Percentiles rank a stretch among this genome's conserved stretches.
Evolutionary conservation across 2,888 invertebrate genomes (phyloP).

Genomic region (Kuschelorhynchus macadamiae): DNA sequence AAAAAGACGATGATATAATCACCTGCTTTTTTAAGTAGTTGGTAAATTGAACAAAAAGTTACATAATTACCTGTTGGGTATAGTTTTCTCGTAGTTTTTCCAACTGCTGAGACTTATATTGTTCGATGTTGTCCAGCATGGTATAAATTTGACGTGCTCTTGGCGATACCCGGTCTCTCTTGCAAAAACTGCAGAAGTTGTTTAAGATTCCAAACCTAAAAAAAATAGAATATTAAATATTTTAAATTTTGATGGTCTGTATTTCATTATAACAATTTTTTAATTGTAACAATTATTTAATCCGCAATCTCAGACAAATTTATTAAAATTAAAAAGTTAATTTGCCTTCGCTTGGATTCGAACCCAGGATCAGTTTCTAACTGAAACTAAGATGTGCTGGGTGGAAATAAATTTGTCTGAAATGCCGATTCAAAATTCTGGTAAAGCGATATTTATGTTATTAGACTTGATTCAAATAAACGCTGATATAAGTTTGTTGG

Average conservation of each 20-base stretch:
- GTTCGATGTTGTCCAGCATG: slow-evolving; percentile 92
- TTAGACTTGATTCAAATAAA: too few species aligned
- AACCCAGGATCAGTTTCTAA: not conserved
- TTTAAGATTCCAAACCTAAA: slow-evolving; percentile 79
- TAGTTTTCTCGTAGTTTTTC: slow-evolving; percentile 93
- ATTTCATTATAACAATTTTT: too few species aligned
- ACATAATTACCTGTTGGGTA: slow-evolving; percentile 80
- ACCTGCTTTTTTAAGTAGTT: too few species aligned
- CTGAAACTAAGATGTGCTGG: not conserved
- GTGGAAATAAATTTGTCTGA: too few species aligned
- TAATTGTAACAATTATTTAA: too few species aligned
- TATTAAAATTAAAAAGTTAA: not conserved
- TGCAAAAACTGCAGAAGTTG: slow-evolving; percentile 84
- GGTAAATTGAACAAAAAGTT: too few species aligned
- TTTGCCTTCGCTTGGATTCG: not conserved
- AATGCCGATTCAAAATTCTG: too few species aligned
- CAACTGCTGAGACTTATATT: slow-evolving; percentile 89
- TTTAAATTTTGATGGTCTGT: too few species aligned
- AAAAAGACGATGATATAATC: too few species aligned
- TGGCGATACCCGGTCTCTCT: slow-evolving; percentile 79
- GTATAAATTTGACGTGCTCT: slow-evolving; percentile 87
- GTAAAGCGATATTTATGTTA: too few species aligned
- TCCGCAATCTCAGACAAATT: not conserved
- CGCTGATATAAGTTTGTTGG: too few species aligned
- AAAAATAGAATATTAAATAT: slow-evolving; percentile 2